Conservation (phyloP, 2,797 vertebrate genomes). For the Pachyuromys duprasi region DNA sequence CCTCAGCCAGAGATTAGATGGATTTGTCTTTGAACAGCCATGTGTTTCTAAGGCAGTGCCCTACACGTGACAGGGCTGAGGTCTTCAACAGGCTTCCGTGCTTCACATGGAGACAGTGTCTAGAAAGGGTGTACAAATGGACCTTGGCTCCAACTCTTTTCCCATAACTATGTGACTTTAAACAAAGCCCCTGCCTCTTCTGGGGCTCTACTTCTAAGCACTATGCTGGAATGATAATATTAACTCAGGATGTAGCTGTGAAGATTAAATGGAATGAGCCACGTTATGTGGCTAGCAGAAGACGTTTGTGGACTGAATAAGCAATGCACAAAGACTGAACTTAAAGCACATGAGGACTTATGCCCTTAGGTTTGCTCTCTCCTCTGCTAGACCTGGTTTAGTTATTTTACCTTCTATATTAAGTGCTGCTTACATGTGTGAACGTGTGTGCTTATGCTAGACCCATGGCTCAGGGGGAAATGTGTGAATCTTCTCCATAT, state of each 20-base stretch:
- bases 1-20: not conserved
- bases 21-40: not conserved
- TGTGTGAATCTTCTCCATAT: not conserved
- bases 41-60: not conserved
- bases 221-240: not conserved
- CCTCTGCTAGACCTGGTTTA: not conserved
- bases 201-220: not conserved
- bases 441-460: not conserved
- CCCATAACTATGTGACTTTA: not conserved
- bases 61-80: not conserved
- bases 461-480: not conserved
- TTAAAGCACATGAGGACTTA: not conserved
- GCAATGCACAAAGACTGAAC: not conserved
- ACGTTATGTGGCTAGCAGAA: not conserved
- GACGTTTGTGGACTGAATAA: conserved; percentile 50
- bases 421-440: not conserved
- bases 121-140: not conserved
- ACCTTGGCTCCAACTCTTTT: not conserved
- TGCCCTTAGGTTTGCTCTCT: not conserved
- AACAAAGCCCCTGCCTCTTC: not conserved
- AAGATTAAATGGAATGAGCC: conserved; percentile 21
- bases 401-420: not conserved
- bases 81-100: not conserved
- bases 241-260: not conserved
- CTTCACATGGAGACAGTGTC: not conserved